Evolutionary conservation across 2,113 vertebrate genomes (phyloP), one percentile per base, ranked within the genome.

Genomic region (Cercocebus atys): DNA sequence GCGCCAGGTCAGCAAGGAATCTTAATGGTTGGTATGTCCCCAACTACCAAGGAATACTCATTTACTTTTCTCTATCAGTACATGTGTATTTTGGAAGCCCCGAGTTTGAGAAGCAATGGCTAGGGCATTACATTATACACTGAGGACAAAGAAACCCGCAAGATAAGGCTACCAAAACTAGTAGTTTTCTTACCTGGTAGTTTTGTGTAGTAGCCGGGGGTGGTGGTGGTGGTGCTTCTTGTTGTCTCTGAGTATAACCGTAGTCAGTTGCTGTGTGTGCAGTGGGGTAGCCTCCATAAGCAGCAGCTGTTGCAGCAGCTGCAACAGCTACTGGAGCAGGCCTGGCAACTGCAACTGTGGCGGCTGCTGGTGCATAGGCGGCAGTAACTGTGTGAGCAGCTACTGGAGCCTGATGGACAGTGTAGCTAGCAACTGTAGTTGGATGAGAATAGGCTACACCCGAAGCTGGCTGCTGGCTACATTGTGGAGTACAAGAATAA

Each of bases 371-470:
- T 70, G 99, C 99, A 2, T 99, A 99, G 88, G 99, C 99, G 35
- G 99, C 99, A 14, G 99, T 99, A 97, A 99, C 99, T 0, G 99
- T 99, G 99, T 99, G 99, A 0, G 99, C 99, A 4, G 99, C 99
- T 76, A 99, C 99, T 0, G 99, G 99, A 1, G 99, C 99, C 97
- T 99, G 99, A 96, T 99, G 99, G 25, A 99, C 99, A 1, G 99
- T 99, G 98, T 99, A 99, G 98, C 99, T 99, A 98, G 99, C 99
- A 98, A 99, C 99, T 57, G 99, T 99, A 83, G 99, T 99, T 92
- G 99, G 99, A 98, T 99, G 99, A 80, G 99, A 99, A 98, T 99
- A 99, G 38, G 99, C 99, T 98, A 99, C 99, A 98, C 99, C 99
- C 80, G 99, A 99, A 93, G 99, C 97, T 95, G 99, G 99, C 99